Conservation (phyloP, 2,888 invertebrate species). For the Apomyelois bistriatella region DNA sequence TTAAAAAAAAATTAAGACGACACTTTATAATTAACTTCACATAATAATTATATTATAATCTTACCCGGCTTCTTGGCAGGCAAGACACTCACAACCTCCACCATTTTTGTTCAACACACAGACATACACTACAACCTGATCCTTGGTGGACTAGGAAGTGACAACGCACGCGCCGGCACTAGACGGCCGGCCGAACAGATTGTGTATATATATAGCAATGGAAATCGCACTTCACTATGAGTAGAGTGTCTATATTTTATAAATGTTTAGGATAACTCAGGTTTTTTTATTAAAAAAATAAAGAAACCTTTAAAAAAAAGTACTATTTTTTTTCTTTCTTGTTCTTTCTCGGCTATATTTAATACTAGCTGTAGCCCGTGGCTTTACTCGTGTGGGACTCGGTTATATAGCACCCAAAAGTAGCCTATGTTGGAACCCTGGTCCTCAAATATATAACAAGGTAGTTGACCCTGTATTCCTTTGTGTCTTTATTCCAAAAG, state of each 20-base stretch:
- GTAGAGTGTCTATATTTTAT: constrained; percentile 8
- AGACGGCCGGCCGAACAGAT: not conserved
- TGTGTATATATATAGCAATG: constrained; percentile 20
- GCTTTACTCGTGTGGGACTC: no score
- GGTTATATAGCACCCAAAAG: no score
- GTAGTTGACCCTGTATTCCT: no score
- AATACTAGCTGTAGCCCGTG: no score
- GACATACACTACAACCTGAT: constrained; percentile 17
- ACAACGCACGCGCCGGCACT: constrained; percentile 14
- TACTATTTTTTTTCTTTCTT: no score
- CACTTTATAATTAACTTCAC: no score
- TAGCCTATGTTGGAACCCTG: no score
- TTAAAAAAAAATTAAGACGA: not conserved
- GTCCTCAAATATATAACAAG: no score
- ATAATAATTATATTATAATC: constrained; percentile 7
- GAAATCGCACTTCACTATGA: constrained; percentile 15
- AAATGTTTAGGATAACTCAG: not conserved
- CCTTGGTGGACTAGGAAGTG: constrained; percentile 15
- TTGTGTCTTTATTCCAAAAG: no score
- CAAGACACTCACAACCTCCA: constrained; percentile 31
- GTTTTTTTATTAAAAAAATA: not conserved
- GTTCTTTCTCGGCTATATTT: no score
- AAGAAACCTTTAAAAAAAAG: no score
- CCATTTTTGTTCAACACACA: constrained; percentile 34
- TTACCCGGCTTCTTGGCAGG: constrained; percentile 37